Evolutionary conservation across 2,888 invertebrate genomes (phyloP), one percentile per base, ranked within the genome.

Genomic region (Scotopteryx bipunctaria): DNA sequence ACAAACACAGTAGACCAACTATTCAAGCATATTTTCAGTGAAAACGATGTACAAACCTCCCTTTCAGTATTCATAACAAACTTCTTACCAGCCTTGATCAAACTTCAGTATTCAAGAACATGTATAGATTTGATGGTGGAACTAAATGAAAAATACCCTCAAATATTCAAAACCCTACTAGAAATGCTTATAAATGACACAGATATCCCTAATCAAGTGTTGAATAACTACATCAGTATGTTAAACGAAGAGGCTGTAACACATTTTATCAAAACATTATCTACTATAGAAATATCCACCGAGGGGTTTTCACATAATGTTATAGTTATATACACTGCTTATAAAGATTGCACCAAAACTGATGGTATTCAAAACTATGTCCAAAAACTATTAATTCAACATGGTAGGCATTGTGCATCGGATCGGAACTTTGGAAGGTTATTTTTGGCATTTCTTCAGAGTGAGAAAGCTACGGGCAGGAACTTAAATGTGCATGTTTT

Each of bases 381-480:
- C 8, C 58, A 71, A 5, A 37, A 54, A 1, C 57, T 68, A 9
- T 42, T 88, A 2, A 44, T 66, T 13, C 53, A 60, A 9, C 52
- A 67, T 33, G 57, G 67, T 0, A 16, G 62, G 0, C 9, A 16
- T 8, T 85, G 80, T 59, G 17, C 17, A 0, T 54, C 47, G 0
- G 75, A 88, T 21, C 81, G 74, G 36, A 73, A 68, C 3, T 89
- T 74, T 66, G 88, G 88, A 0, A 64, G 74, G 5, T 51, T 87
- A 0, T 55, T 88, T 2, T 49, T 86, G 0, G 37, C 64, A 0
- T 86, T 61, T 61, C 51, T 88, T 6, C 80, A 86, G 56, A 52
- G 61, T 1, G 69, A 73, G 21, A 79, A 71, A n/a, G 33, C 9
- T n/a, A 21, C 57, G 0, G 59, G 63, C 5, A 11, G 43, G 8